phyloP scores from a whole-genome alignment of 2,113 vertebrate genomes.

The Indri indri region DNA sequence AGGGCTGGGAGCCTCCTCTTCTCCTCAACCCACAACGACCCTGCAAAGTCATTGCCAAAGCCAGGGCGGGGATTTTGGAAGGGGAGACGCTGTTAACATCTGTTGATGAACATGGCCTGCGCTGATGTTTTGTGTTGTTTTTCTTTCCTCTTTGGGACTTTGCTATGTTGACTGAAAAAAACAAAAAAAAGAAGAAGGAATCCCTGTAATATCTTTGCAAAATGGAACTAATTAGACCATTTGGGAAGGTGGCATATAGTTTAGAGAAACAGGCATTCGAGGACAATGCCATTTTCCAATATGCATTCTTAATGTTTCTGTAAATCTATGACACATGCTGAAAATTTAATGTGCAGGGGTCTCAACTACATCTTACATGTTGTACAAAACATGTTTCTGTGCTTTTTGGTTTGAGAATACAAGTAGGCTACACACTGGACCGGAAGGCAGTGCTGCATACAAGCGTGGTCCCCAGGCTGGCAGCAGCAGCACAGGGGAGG shows the following conservation, averaged over 20 bases:
- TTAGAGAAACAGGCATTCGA: not conserved
- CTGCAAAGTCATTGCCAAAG: not conserved
- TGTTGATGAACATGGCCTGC: not conserved
- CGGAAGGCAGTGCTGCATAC: not conserved
- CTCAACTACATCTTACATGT: not conserved
- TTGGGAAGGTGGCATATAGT: slow-evolving; percentile 29
- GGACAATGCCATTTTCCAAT: not conserved
- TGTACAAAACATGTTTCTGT: not conserved
- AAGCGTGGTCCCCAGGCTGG: not conserved
- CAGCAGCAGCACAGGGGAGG: not conserved
- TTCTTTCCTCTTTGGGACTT: not conserved
- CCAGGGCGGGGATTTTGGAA: too few species aligned
- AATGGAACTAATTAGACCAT: slow-evolving; percentile 54
- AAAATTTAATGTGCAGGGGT: not conserved
- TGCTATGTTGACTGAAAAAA: not conserved
- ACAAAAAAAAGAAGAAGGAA: accelerated
- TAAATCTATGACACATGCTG: not conserved
- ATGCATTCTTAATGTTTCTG: not conserved
- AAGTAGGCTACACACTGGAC: not conserved
- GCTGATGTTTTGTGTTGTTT: not conserved
- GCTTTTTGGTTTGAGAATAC: not conserved
- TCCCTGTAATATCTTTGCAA: not conserved
- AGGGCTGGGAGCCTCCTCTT: not conserved
- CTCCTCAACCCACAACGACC: not conserved
- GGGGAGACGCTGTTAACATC: not conserved